Percentiles rank a stretch among this genome's conserved stretches.
Conservation (phyloP, 2,888 invertebrate species). For the Heliothis peltigera region DNA sequence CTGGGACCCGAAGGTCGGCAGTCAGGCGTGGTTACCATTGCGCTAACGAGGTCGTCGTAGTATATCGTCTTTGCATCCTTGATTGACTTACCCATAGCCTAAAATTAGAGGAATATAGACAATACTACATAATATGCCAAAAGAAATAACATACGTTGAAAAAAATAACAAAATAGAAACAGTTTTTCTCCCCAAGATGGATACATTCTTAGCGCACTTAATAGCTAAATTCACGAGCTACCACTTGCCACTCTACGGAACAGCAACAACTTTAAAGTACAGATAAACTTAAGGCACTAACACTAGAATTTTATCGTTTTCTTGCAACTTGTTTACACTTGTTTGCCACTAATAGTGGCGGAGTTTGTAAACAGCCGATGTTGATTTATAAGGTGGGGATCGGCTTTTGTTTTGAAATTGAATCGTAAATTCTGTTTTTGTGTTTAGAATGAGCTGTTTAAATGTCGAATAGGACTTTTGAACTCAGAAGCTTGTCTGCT, state of each 20-base stretch:
- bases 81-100: no score
- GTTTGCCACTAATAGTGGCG: conserved; percentile 55
- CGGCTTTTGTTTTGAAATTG: conserved; percentile 13
- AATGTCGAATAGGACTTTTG: background rate
- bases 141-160: no score
- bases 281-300: conserved; percentile 57
- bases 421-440: conserved; percentile 19
- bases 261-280: conserved; percentile 52
- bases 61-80: no score
- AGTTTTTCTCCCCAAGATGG: conserved; percentile 12
- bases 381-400: conserved; percentile 44
- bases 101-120: no score
- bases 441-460: background rate
- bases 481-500: no score
- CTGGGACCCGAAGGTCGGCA: no score
- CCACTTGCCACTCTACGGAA: conserved; percentile 43
- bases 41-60: no score
- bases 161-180: no score
- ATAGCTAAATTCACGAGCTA: conserved; percentile 47
- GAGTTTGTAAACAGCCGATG: conserved; percentile 51
- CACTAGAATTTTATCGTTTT: conserved; percentile 63
- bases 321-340: conserved; percentile 50
- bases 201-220: conserved; percentile 30
- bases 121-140: no score
- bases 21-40: no score